Conservation (phyloP, 2,113 vertebrate species). For the Corythornis cristatus region DNA sequence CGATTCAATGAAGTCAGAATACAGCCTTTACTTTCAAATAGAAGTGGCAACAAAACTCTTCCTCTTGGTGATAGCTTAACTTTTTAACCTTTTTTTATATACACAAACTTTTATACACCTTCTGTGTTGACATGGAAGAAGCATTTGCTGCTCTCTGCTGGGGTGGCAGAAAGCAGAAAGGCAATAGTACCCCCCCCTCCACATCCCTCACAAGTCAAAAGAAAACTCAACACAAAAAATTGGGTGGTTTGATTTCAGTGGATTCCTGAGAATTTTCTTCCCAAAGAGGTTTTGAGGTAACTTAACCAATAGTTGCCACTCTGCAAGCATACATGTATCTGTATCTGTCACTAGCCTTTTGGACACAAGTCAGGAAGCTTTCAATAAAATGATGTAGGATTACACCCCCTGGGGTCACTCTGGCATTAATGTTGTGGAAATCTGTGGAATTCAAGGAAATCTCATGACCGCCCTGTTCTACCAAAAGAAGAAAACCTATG, state of each 20-base stretch:
- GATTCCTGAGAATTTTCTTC: not conserved
- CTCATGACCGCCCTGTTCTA: not conserved
- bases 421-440: not conserved
- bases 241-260: not conserved
- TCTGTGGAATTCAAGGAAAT: not conserved
- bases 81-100: not conserved
- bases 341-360: not conserved
- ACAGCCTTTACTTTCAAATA: not conserved
- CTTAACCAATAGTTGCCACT: not conserved
- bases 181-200: not conserved
- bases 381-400: not conserved
- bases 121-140: fast-evolving
- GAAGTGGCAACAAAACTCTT: not conserved
- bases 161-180: not conserved
- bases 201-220: not conserved
- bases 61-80: not conserved
- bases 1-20: not conserved
- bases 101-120: not conserved
- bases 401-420: not conserved
- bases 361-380: not conserved
- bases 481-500: not conserved
- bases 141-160: not conserved
- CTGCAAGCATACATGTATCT: not conserved
- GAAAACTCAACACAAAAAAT: not conserved
- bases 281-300: not conserved